Evolutionary conservation across 2,797 vertebrate genomes (phyloP).

Genomic region (Rhynchotus rufescens): DNA sequence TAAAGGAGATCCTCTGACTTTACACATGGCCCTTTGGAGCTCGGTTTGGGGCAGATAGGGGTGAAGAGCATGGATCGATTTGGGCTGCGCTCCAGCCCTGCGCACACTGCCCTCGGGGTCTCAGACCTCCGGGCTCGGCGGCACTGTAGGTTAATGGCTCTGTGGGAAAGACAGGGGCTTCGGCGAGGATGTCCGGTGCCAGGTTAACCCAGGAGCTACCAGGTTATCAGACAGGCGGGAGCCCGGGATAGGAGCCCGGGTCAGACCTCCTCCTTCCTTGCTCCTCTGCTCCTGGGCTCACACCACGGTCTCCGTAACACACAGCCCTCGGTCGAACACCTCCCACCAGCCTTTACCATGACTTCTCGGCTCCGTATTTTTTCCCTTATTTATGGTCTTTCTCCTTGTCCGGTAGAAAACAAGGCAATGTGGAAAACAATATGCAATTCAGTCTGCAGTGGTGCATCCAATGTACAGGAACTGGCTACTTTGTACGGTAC

Average conservation of each 20-base stretch:
- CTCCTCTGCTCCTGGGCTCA: neutral
- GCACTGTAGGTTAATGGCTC: neutral
- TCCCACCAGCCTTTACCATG: neutral
- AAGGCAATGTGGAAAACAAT: constrained; percentile 14
- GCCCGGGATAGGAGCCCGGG: neutral
- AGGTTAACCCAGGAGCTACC: neutral
- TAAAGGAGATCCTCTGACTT: neutral
- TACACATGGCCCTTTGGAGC: neutral
- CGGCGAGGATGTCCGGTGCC: neutral
- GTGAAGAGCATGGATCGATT: neutral
- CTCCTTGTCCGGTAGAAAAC: constrained; percentile 21
- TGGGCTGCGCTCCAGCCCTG: neutral
- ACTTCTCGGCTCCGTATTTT: neutral
- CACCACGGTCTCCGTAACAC: neutral
- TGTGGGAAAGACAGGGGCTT: neutral
- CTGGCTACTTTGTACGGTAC: constrained; percentile 64
- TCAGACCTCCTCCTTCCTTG: neutral
- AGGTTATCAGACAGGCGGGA: too few relatives aligned
- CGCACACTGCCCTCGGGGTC: neutral
- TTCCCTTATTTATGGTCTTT: constrained; percentile 35
- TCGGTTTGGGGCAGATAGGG: neutral
- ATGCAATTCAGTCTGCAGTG: neutral
- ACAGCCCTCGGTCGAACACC: neutral
- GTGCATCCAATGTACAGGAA: constrained; percentile 63
- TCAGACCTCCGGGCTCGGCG: neutral